Percentiles rank a stretch among this genome's conserved stretches.
Evolutionary conservation across 2,888 invertebrate species (phyloP).

Genomic region (Lithophane socia): DNA sequence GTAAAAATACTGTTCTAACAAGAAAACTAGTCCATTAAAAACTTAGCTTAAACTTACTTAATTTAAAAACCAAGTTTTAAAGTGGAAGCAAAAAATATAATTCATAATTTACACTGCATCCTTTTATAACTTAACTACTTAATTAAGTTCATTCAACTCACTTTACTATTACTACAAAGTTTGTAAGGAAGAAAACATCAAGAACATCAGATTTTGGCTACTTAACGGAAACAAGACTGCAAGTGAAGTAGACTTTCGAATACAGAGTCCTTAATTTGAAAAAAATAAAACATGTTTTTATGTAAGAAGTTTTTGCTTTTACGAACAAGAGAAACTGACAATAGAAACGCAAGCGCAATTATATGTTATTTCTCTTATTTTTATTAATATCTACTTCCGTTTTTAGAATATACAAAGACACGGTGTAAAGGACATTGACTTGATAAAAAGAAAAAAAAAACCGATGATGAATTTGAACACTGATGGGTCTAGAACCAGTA

Average conservation of each 20-base stretch:
- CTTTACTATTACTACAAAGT: constrained; percentile 9
- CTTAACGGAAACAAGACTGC: not conserved
- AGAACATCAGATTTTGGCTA: not conserved
- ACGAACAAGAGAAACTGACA: not conserved
- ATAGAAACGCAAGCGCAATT: not conserved
- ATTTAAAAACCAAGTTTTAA: constrained; percentile 32
- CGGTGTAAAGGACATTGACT: too few species aligned
- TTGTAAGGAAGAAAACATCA: not conserved
- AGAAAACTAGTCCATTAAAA: constrained; percentile 41
- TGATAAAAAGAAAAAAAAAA: too few species aligned
- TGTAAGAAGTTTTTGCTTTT: too few species aligned
- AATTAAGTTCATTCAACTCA: constrained; percentile 34
- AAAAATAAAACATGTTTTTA: too few species aligned
- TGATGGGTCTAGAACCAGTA: too few species aligned
- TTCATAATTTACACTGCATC: constrained; percentile 21
- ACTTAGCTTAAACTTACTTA: constrained; percentile 14
- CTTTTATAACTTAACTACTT: constrained; percentile 24
- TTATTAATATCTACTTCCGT: too few species aligned
- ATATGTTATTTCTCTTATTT: not conserved
- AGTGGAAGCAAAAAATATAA: constrained; percentile 12
- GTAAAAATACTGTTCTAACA: constrained; percentile 7
- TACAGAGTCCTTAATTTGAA: too few species aligned
- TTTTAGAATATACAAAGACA: not conserved
- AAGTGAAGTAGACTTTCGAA: too few species aligned
- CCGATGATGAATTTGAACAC: too few species aligned